These are phyloP conservation scores for Yoshiicerus persimilis DNA, from an alignment of 1,140 invertebrate genomes.

Conservation along the genomic window DNA sequence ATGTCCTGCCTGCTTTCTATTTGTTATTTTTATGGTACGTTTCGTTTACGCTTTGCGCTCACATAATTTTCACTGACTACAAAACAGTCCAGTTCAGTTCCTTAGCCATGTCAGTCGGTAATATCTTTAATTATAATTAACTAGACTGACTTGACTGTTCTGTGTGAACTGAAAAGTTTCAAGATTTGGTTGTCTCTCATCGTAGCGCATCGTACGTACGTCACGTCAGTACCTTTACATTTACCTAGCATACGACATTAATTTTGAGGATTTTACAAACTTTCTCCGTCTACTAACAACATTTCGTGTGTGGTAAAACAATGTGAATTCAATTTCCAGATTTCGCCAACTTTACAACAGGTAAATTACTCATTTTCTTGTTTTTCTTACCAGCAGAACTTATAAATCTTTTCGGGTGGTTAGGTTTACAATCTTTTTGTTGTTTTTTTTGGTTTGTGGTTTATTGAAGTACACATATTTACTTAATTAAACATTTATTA, in stretches of 20 bases:
- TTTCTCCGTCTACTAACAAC: neutral
- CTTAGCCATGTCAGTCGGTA: neutral
- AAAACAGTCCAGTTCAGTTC: neutral
- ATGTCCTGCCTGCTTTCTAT: slow-evolving; percentile 8
- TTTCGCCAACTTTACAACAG: neutral
- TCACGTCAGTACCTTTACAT: neutral
- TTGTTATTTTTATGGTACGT: neutral
- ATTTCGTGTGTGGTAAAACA: neutral
- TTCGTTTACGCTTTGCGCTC: neutral
- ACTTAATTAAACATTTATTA: neutral
- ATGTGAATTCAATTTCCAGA: neutral
- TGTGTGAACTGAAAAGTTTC: neutral
- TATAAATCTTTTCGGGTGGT: slow-evolving; percentile 20
- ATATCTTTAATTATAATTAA: neutral
- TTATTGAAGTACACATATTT: slow-evolving; percentile 10
- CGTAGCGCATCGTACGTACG: neutral
- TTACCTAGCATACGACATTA: neutral
- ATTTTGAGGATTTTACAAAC: neutral
- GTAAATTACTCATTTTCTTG: neutral
- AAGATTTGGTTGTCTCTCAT: neutral
- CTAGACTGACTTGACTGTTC: neutral
- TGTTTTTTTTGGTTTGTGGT: neutral
- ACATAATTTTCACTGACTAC: neutral
- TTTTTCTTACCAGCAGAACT: slow-evolving; percentile 19
- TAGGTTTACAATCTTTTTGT: slow-evolving; percentile 4